Base-by-base conservation (phyloP, 2,797 vertebrate species). In the Gymnocypris eckloni region DNA sequence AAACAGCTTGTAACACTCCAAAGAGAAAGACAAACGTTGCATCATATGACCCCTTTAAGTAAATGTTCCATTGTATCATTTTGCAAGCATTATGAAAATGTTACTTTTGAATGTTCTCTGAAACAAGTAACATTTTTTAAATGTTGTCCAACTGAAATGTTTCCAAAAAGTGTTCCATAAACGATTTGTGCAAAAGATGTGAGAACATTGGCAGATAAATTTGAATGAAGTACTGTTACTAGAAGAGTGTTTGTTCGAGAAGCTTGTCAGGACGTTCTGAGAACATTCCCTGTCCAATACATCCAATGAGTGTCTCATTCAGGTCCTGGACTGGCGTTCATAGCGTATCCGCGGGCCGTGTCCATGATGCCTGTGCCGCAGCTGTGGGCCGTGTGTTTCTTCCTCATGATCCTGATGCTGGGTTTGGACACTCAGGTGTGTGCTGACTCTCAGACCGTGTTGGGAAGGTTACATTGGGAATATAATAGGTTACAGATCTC, bases 331-430 rank as follows among this genome's bases (percentile, higher is more conserved):
- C 72, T 75, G 18, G 72, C 9, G 6, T 75, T 75, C 28, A 98
- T 98, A 12, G 97, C 93, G 0, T 99, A 96, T 88, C 98, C 98
- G 3, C 93, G 96, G 48, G 98, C 97, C 0, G 96, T 98, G 2
- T 94, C 97, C 6, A 95, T 99, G 97, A 99, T 99, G 97, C 97
- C 98, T 0, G 20, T 95, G 0, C 96, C 97, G 10, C 98, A 97
- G 59, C 95, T 98, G 48, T 98, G 97, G 97, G 95, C 97, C 5
- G 96, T 96, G 83, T 97, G 98, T 85, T 98, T 99, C 95, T 99
- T 99, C 93, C 93, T 98, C 89, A 99, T 98, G 97, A 94, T 98
- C 90, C 95, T 99, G 90, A 97, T 98, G 95, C 89, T 99, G 87
- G 98, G 97, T 1, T 93, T 99, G 90, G 98, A 99, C 93, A 98